A percentile compares a stretch with the other conserved stretches of the same genome.
Evolutionary conservation across 2,797 vertebrate species (phyloP).

Genomic region (Acrossocheilus wenchowensis): DNA sequence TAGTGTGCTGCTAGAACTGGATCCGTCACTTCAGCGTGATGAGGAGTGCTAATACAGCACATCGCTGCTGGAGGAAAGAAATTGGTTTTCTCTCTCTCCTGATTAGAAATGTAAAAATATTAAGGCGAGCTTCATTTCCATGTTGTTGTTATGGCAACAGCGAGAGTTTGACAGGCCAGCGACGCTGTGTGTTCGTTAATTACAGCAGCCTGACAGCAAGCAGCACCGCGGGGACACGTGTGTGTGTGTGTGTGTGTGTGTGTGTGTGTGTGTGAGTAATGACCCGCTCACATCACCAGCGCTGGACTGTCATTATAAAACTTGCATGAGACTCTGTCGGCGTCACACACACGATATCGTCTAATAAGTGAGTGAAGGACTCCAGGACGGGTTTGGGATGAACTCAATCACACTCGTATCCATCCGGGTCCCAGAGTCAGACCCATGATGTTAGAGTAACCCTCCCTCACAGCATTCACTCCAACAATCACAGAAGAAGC

Average conservation of each 20-base stretch:
- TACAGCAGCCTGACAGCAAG: constrained; percentile 54
- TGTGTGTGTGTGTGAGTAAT: constrained; percentile 29
- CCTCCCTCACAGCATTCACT: background rate
- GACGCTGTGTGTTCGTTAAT: constrained; percentile 85
- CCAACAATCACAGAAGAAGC: background rate
- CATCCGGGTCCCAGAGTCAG: background rate
- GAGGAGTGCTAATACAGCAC: background rate
- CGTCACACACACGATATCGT: background rate
- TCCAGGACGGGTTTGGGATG: background rate
- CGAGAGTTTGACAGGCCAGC: constrained; percentile 76
- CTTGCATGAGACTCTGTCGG: constrained; percentile 61
- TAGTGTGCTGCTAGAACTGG: background rate
- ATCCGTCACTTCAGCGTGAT: background rate
- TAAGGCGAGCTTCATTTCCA: constrained; percentile 85
- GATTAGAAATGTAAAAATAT: constrained; percentile 64
- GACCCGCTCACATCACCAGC: constrained; percentile 52
- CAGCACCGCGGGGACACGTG: constrained; percentile 30
- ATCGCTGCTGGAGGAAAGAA: constrained; percentile 49
- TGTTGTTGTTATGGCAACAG: constrained; percentile 87
- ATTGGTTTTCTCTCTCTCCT: constrained; percentile 48
- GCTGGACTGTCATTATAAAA: constrained; percentile 60
- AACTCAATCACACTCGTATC: background rate
- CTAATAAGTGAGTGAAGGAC: background rate
- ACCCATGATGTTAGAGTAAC: background rate
- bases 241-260: constrained; percentile 24